Evolutionary conservation across 1,140 invertebrate genomes (phyloP).

Genomic region (Pteromalus puparum): DNA sequence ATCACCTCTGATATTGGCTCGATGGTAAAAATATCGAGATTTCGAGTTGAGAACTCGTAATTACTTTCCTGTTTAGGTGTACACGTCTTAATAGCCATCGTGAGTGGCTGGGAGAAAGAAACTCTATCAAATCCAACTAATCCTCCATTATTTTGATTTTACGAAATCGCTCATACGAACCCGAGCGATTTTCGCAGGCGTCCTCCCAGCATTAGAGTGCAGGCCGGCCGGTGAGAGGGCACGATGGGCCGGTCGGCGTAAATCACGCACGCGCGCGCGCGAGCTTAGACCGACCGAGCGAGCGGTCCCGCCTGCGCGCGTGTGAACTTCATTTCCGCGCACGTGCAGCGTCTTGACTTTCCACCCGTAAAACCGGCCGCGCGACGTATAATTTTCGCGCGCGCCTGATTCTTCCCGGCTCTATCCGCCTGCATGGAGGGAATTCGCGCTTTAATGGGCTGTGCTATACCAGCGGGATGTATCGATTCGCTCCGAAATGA

Average conservation of each 20-base stretch:
- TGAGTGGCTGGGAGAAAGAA: no score
- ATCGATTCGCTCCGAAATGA: not conserved
- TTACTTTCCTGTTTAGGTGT: not conserved
- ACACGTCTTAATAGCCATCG: not conserved
- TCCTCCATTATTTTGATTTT: not conserved
- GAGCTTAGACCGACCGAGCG: not conserved
- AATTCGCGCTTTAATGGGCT: not conserved
- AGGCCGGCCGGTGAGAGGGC: not conserved
- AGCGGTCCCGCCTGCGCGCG: not conserved
- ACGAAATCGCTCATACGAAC: not conserved
- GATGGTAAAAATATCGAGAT: not conserved
- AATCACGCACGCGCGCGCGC: not conserved
- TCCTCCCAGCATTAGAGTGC: not conserved
- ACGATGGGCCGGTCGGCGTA: not conserved
- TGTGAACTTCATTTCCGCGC: constrained; percentile 27
- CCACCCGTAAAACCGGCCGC: constrained; percentile 5
- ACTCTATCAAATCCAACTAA: not conserved
- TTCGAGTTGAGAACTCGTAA: not conserved
- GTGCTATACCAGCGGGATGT: not conserved
- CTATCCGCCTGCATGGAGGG: not conserved
- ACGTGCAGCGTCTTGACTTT: constrained; percentile 10
- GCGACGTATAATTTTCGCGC: not conserved
- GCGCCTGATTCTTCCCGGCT: no score
- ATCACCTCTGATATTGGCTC: not conserved
- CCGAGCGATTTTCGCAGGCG: not conserved